A percentile compares a stretch with the other conserved stretches of the same genome.
Conservation (phyloP, 1,140 invertebrate genomes). For the Ostrea edulis region DNA sequence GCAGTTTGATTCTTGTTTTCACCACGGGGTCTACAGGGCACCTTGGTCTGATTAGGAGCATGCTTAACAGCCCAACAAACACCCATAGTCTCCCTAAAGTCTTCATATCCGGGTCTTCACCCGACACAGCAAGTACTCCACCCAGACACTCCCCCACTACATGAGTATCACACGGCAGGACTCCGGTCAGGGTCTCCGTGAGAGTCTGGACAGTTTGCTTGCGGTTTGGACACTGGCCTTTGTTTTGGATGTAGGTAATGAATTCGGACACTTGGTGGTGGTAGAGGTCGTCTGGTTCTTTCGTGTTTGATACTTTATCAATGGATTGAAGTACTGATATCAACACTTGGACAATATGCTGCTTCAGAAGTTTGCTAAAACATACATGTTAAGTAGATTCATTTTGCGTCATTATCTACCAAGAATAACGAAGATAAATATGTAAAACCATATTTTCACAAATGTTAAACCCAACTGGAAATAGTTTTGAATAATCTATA, state of each 20-base stretch:
- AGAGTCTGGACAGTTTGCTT: neutral
- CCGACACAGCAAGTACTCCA: conserved; percentile 8
- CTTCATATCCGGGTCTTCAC: conserved; percentile 34
- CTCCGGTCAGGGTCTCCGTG: neutral
- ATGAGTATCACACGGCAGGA: neutral
- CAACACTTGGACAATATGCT: conserved; percentile 1
- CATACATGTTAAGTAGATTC: neutral
- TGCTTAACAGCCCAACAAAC: conserved; percentile 65
- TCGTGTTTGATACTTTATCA: neutral
- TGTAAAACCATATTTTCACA: too few species aligned
- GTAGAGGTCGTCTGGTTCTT: neutral
- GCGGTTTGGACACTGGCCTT: neutral
- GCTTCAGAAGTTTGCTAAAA: neutral
- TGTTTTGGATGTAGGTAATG: neutral
- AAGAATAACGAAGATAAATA: too few species aligned
- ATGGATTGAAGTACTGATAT: neutral
- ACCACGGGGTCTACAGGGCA: conserved; percentile 77
- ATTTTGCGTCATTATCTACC: neutral
- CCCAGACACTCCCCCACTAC: neutral
- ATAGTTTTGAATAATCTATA: too few species aligned
- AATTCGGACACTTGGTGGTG: neutral
- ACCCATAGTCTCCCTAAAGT: conserved; percentile 65
- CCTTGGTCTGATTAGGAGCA: conserved; percentile 67
- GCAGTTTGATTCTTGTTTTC: conserved; percentile 69
- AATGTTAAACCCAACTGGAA: too few species aligned